These are phyloP conservation scores for Andrena minutula DNA, from an alignment of 2,888 invertebrate species.

Conservation along the genomic window DNA sequence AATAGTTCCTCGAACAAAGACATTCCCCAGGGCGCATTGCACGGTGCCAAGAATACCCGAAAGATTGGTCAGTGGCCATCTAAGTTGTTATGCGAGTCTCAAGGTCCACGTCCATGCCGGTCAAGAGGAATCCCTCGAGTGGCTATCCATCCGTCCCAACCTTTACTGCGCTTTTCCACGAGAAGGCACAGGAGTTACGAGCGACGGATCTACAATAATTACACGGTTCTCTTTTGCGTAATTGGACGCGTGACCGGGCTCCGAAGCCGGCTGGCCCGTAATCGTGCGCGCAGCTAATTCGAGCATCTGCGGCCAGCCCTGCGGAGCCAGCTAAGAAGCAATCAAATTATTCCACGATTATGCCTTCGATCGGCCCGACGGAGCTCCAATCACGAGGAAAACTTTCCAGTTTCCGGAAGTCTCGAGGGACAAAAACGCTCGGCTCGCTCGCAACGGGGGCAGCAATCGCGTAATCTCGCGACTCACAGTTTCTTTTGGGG, in stretches of 20 bases:
- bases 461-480: slow-evolving; percentile 18
- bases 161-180: not conserved
- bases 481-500: not conserved
- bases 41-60: not conserved
- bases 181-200: not conserved
- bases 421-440: not conserved
- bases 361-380: not conserved
- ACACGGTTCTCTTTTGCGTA: slow-evolving; percentile 46
- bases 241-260: slow-evolving; percentile 51
- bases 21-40: not conserved
- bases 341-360: slow-evolving; percentile 45
- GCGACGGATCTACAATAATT: slow-evolving; percentile 50
- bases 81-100: not conserved
- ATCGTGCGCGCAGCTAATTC: slow-evolving; percentile 35
- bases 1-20: not conserved
- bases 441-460: not conserved
- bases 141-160: not conserved
- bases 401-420: not conserved
- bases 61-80: too few species aligned
- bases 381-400: slow-evolving; percentile 8
- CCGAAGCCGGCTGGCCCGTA: slow-evolving; percentile 33
- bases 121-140: slow-evolving; percentile 6
- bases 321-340: slow-evolving; percentile 27
- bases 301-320: slow-evolving; percentile 22
- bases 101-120: not conserved